A percentile compares a stretch with the other conserved stretches of the same genome.
Conservation (phyloP, 2,113 vertebrate genomes). For the Poeciliopsis prolifica region DNA sequence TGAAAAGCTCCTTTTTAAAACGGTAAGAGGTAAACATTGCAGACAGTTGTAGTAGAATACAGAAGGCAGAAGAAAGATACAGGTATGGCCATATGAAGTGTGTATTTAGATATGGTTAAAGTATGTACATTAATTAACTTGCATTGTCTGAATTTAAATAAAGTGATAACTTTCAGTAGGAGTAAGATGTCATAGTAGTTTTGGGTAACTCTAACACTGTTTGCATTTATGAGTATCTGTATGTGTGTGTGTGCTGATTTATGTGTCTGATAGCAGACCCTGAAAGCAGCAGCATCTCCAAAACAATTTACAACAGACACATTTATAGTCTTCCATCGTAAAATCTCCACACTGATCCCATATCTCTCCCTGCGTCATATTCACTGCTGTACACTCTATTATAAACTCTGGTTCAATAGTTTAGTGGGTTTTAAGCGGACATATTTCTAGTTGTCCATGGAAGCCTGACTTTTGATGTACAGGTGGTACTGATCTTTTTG, state of each 20-base stretch:
- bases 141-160: constrained; percentile 22
- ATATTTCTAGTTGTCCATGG: constrained; percentile 57
- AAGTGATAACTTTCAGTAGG: not conserved
- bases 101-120: not conserved
- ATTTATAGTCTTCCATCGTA: constrained; percentile 65
- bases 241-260: constrained; percentile 41
- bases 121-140: not conserved
- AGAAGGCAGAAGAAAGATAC: too few relatives aligned
- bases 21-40: too few relatives aligned
- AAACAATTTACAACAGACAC: constrained; percentile 71
- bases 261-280: constrained; percentile 44
- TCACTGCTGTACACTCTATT: constrained; percentile 61
- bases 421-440: constrained; percentile 61
- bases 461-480: constrained; percentile 41
- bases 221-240: constrained; percentile 23
- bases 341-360: constrained; percentile 65
- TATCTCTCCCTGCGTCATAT: constrained; percentile 60
- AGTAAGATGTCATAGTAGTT: constrained; percentile 38
- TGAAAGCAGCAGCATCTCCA: constrained; percentile 63
- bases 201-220: constrained; percentile 21
- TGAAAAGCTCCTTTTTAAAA: too few relatives aligned
- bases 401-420: constrained; percentile 56
- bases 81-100: not conserved
- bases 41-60: too few relatives aligned
- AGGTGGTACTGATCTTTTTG: constrained; percentile 28